Percentiles rank a stretch among this genome's conserved stretches.
Conservation (phyloP, 2,797 vertebrate genomes). For the Enteromius afrohamiltoni region DNA sequence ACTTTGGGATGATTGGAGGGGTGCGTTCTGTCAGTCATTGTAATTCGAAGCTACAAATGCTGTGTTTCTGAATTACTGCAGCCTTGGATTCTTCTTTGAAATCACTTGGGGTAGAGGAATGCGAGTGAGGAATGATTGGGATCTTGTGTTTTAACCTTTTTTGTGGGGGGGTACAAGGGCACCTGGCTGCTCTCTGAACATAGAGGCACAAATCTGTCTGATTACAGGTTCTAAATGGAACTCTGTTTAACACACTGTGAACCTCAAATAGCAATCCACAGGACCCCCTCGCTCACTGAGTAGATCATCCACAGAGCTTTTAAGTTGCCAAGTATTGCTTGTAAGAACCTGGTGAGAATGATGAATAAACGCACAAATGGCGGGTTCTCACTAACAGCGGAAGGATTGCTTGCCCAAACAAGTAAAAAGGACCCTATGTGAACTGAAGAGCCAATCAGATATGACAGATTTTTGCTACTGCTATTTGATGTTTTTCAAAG, state of each 20-base stretch:
- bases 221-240: slow-evolving; percentile 63
- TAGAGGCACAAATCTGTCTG: slow-evolving; percentile 58
- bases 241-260: slow-evolving; percentile 52
- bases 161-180: slow-evolving; percentile 57
- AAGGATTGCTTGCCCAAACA: slow-evolving; percentile 16
- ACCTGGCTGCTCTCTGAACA: slow-evolving; percentile 61
- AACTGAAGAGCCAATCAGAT: slow-evolving; percentile 15
- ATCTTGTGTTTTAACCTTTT: slow-evolving; percentile 44
- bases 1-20: slow-evolving; percentile 88
- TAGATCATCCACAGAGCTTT: slow-evolving; percentile 58
- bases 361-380: slow-evolving; percentile 7
- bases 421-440: slow-evolving; percentile 3
- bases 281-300: slow-evolving; percentile 56
- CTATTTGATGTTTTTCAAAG: neutral
- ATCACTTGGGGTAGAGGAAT: neutral
- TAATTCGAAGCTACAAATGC: slow-evolving; percentile 22
- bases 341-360: slow-evolving; percentile 29
- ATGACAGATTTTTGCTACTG: slow-evolving; percentile 5
- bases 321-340: slow-evolving; percentile 45
- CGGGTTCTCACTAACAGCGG: neutral
- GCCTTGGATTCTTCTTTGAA: slow-evolving; percentile 19
- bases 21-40: slow-evolving; percentile 71
- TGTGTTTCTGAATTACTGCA: neutral
- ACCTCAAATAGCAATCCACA: slow-evolving; percentile 46
- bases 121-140: slow-evolving; percentile 33